Percentiles rank a stretch among this genome's conserved stretches.
phyloP scores from a whole-genome alignment of 2,797 vertebrate genomes.

The Helarctos malayanus region DNA sequence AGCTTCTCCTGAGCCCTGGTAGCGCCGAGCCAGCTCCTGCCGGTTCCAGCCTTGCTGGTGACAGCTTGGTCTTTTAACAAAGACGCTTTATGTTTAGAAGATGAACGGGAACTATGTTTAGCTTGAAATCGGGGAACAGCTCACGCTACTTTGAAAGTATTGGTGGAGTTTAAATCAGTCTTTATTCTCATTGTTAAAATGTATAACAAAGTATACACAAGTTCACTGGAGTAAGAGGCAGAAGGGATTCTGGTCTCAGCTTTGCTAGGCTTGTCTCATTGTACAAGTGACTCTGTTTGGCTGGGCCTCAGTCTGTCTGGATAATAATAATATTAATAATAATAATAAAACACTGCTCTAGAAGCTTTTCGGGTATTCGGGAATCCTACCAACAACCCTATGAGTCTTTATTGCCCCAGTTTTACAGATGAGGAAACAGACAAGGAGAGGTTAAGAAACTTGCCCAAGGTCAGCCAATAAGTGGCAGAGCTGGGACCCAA shows the following conservation, averaged over 20 bases:
- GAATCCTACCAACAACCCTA: neutral
- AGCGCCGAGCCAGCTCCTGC: neutral
- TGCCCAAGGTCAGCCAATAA: neutral
- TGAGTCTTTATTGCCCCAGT: neutral
- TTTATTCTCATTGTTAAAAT: neutral
- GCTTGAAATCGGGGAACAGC: neutral
- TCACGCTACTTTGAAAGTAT: constrained; percentile 18
- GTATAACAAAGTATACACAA: neutral
- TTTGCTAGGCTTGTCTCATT: neutral
- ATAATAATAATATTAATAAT: neutral
- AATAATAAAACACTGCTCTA: neutral
- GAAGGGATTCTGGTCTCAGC: neutral
- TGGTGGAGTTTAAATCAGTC: neutral
- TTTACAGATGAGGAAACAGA: neutral
- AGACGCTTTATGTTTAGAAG: neutral
- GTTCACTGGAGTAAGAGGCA: neutral
- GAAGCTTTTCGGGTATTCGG: neutral
- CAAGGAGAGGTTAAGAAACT: neutral
- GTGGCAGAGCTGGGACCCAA: neutral
- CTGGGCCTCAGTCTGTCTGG: neutral
- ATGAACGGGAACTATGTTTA: neutral
- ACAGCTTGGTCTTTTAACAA: neutral
- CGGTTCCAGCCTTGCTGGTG: neutral
- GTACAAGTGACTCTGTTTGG: neutral
- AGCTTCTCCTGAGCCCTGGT: neutral